These are phyloP conservation scores for Hydrotaea cyrtoneurina DNA, from an alignment of 2,888 invertebrate species.

Conservation along the genomic window DNA sequence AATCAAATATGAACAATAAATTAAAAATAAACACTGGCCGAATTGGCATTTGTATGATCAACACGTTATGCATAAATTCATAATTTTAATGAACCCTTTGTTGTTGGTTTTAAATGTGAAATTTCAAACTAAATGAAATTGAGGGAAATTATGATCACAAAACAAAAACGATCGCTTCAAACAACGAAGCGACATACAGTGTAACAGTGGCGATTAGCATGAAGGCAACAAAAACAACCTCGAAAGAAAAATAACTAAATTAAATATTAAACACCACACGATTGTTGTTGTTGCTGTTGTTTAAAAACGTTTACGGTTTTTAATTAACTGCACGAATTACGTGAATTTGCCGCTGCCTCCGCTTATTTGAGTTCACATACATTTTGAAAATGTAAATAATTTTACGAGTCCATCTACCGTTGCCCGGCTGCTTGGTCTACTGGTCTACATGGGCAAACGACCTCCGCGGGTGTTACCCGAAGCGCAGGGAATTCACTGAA, in stretches of 20 bases:
- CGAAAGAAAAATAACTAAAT: not conserved
- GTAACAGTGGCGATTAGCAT: not conserved
- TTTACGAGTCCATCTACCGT: constrained; percentile 1
- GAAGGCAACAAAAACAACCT: constrained; percentile 1
- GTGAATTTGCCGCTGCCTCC: not conserved
- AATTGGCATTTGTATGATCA: not conserved
- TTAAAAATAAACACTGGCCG: not conserved
- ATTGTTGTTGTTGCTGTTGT: not conserved
- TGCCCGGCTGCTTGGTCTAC: not conserved
- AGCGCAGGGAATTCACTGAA: too few species aligned
- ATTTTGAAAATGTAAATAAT: not conserved
- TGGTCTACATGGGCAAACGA: constrained; percentile 41
- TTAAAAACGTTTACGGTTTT: constrained; percentile 13
- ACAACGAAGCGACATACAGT: not conserved
- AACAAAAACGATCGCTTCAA: not conserved
- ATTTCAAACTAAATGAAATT: not conserved
- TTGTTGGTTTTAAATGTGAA: not conserved
- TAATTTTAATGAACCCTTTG: not conserved
- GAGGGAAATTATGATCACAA: too few species aligned
- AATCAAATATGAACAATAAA: not conserved
- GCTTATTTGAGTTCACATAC: not conserved
- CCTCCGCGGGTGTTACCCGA: constrained; percentile 51
- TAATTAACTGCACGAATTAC: constrained; percentile 15
- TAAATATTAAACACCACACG: constrained; percentile 18
- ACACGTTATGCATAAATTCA: constrained; percentile 16